A percentile compares a stretch with the other conserved stretches of the same genome.
These are phyloP conservation scores for Nasonia oneida DNA, from an alignment of 2,888 invertebrate species.

Conservation along the genomic window DNA sequence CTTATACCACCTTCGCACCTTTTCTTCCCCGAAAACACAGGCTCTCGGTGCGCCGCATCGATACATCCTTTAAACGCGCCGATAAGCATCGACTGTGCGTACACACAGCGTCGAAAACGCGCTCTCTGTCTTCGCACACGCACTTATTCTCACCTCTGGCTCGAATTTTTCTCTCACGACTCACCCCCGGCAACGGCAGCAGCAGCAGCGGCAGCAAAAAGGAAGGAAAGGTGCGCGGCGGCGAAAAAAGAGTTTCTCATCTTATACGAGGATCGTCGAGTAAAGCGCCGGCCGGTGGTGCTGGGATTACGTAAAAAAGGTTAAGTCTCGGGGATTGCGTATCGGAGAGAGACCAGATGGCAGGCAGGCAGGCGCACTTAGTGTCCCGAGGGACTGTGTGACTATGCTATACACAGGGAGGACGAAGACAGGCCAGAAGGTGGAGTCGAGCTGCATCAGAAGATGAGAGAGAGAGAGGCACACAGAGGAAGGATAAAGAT, in stretches of 20 bases:
- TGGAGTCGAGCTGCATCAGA: conserved; percentile 3
- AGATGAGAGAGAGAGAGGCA: neutral
- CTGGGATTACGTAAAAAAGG: conserved; percentile 74
- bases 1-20: conserved; percentile 24
- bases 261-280: conserved; percentile 65
- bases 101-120: neutral
- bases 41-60: neutral
- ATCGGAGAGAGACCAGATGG: conserved; percentile 74
- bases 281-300: neutral
- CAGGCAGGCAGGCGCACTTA: conserved; percentile 64
- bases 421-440: neutral
- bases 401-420: neutral
- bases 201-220: neutral
- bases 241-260: conserved; percentile 45
- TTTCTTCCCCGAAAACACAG: neutral
- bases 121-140: neutral
- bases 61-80: conserved; percentile 13
- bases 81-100: conserved; percentile 40
- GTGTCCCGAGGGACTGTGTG: conserved; percentile 38
- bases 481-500: conserved; percentile 3
- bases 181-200: conserved; percentile 58
- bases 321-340: conserved; percentile 72
- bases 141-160: neutral
- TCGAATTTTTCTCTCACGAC: conserved; percentile 62
- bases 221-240: neutral